phyloP scores from a whole-genome alignment of 2,888 invertebrate species.

The Trimorus sp. region DNA sequence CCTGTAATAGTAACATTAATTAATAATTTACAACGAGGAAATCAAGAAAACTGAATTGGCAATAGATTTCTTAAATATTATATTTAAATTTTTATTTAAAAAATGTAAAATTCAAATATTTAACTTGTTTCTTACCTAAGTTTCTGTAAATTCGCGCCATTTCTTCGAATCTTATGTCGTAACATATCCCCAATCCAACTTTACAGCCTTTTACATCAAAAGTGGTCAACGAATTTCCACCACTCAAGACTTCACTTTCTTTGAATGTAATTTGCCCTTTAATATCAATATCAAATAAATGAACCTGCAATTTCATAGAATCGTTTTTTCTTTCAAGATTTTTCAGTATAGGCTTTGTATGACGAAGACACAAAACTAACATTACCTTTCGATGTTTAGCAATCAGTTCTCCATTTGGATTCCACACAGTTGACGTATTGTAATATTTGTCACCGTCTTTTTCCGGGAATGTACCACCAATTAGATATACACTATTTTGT shows the following conservation, averaged over 20 bases:
- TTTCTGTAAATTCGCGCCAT: constrained; percentile 89
- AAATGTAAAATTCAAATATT: no score
- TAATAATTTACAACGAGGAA: constrained; percentile 3
- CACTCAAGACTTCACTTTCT: constrained; percentile 92
- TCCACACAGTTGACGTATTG: constrained; percentile 95
- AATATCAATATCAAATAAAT: constrained; percentile 97
- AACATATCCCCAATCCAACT: constrained; percentile 96
- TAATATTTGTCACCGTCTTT: constrained; percentile 86
- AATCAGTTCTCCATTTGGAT: constrained; percentile 88
- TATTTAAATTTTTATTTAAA: no score
- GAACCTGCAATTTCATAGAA: constrained; percentile 85
- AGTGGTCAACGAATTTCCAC: constrained; percentile 89
- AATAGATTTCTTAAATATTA: no score
- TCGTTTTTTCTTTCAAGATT: background rate
- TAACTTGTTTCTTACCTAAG: constrained; percentile 78
- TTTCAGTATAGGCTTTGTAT: background rate
- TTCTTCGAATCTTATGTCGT: constrained; percentile 96
- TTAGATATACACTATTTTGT: constrained; percentile 88
- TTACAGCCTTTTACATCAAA: constrained; percentile 88
- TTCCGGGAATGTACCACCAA: constrained; percentile 97
- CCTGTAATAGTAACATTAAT: no score
- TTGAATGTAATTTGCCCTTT: constrained; percentile 96
- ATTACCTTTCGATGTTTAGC: constrained; percentile 92
- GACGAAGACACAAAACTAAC: constrained; percentile 1
- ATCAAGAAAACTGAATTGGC: background rate